Evolutionary conservation across 2,888 invertebrate species (phyloP).

Genomic region (Galerucella nymphaeae): DNA sequence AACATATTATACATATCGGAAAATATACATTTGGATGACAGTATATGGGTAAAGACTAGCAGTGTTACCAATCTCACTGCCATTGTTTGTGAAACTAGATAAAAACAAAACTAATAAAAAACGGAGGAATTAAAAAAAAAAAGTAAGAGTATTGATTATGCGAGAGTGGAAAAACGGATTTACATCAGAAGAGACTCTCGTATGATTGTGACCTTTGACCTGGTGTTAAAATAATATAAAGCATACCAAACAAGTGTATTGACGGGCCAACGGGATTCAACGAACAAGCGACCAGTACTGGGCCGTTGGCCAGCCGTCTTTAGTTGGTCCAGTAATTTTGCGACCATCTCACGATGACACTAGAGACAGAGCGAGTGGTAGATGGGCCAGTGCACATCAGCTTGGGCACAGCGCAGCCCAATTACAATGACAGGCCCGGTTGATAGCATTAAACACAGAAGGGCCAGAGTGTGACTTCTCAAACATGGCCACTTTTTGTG

Average conservation of each 20-base stretch:
- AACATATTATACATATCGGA: too few relatives aligned
- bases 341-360: constrained; percentile 22
- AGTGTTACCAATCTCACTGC: too few relatives aligned
- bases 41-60: too few relatives aligned
- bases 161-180: not conserved
- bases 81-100: too few relatives aligned
- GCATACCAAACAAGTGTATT: constrained; percentile 34
- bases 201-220: constrained; percentile 25
- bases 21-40: too few relatives aligned
- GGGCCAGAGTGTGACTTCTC: constrained; percentile 29
- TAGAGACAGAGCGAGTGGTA: constrained; percentile 15
- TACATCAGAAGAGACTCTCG: constrained; percentile 14
- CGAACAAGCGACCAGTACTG: constrained; percentile 18
- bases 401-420: constrained; percentile 33
- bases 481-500: constrained; percentile 56
- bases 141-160: not conserved
- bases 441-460: constrained; percentile 42
- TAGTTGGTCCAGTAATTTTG: constrained; percentile 30
- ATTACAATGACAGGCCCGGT: constrained; percentile 48
- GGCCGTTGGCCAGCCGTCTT: constrained; percentile 28
- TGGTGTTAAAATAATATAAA: constrained; percentile 38
- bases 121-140: not conserved
- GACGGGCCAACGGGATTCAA: constrained; percentile 28
- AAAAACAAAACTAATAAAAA: not conserved
- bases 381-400: constrained; percentile 16